phyloP scores from a whole-genome alignment of 2,113 vertebrate genomes.

The Montifringilla adamsi region DNA sequence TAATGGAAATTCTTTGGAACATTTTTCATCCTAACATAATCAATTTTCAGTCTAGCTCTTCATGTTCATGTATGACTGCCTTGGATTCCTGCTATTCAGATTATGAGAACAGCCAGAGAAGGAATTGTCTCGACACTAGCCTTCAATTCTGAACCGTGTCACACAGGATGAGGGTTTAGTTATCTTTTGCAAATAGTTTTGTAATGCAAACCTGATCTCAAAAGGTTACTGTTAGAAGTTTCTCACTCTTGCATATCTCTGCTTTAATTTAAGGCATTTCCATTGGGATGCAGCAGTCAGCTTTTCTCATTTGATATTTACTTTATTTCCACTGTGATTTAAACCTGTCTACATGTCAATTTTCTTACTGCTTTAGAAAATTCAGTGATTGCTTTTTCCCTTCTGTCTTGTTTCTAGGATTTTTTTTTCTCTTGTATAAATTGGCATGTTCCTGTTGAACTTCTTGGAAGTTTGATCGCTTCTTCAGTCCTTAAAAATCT shows the following conservation, averaged over 20 bases:
- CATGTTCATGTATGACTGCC: not conserved
- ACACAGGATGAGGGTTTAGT: not conserved
- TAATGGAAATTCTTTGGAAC: not conserved
- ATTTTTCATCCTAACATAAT: not conserved
- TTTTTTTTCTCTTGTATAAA: not conserved
- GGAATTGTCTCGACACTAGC: not conserved
- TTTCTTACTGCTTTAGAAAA: constrained; percentile 13
- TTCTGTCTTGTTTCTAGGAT: not conserved
- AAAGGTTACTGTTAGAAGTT: constrained; percentile 10
- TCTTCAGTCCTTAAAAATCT: not conserved
- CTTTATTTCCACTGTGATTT: constrained; percentile 44
- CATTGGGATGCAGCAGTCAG: not conserved
- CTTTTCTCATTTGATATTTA: constrained; percentile 45
- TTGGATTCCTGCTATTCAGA: not conserved
- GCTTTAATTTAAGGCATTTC: constrained; percentile 36
- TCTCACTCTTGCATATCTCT: not conserved
- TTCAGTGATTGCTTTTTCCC: not conserved
- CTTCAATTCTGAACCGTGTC: not conserved
- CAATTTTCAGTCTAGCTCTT: not conserved
- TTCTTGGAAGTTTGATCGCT: not conserved
- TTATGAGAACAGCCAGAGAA: not conserved
- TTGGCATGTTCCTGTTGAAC: not conserved
- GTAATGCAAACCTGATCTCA: not conserved
- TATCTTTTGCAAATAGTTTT: not conserved
- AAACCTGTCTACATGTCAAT: constrained; percentile 6